Evolutionary conservation across 2,888 invertebrate species (phyloP), one percentile per base, ranked within the genome.

Genomic region (Athrips mouffetella): DNA sequence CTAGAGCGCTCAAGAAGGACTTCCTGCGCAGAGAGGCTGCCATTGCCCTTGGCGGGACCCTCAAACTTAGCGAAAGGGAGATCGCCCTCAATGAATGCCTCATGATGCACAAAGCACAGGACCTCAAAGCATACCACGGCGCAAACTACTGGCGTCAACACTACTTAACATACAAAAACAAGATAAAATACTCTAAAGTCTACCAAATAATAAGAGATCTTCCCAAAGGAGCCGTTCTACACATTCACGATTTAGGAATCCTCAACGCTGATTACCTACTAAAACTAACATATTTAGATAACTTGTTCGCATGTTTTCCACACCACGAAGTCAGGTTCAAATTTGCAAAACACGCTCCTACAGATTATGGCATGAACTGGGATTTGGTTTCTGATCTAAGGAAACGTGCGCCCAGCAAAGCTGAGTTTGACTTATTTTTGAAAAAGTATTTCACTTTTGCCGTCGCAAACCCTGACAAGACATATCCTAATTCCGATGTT

Each of bases 191-290:
- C 0, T 93, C 94, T 0, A 82, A 90, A 52, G 91, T 95, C 0
- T 95, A 91, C 63, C 73, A 90, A 56, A 84, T 94, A 5, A 90
- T 96, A 7, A 82, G 89, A 52, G 75, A 74, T 23, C 89, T 96
- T 89, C 95, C 96, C 0, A 96, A 96, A 78, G 96, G 94, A 2
- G 92, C 90, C 0, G 90, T 91, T 0, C 73, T 94, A 7, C 94
- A 94, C 67, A 86, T 91, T 0, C 94, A 94, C 64, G 91, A 93
- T 54, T 90, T 91, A 48, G 91, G 91, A 0, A 75, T 92, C 0
- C 85, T 90, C 11, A 91, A 91, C 4, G 80, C 90, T 0, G 91
- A 92, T 52, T 93, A 89, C 55, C 60, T 94, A 0, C 65, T 93
- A 23, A 27, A 91, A 31, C 62, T 94, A 20, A 93, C 93, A 0